A percentile compares a stretch with the other conserved stretches of the same genome.
These are phyloP conservation scores for Drosophila limbata DNA, from an alignment of 2,888 invertebrate genomes.

Conservation along the genomic window DNA sequence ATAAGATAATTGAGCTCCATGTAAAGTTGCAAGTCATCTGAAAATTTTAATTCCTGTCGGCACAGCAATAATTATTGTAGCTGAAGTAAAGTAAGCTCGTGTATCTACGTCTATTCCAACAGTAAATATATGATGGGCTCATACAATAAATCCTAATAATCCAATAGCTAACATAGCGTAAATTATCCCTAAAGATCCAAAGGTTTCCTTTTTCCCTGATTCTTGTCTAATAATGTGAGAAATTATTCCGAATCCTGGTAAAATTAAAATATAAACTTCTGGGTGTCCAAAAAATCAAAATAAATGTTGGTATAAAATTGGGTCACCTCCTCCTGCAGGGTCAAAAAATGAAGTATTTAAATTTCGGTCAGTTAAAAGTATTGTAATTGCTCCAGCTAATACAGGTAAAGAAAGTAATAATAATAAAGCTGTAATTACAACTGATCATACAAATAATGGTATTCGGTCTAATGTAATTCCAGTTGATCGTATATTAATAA, in stretches of 20 bases:
- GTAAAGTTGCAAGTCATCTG: slow-evolving; percentile 90
- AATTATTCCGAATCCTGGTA: slow-evolving; percentile 50
- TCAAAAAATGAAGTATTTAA: slow-evolving; percentile 93
- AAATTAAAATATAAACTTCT: slow-evolving; percentile 91
- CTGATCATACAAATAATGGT: slow-evolving; percentile 91
- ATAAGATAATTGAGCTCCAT: slow-evolving; percentile 88
- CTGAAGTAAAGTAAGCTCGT: slow-evolving; percentile 93
- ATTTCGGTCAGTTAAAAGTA: slow-evolving; percentile 92
- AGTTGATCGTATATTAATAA: slow-evolving; percentile 89
- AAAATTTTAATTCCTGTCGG: slow-evolving; percentile 95
- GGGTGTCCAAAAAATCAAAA: slow-evolving; percentile 96
- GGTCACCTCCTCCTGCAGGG: slow-evolving; percentile 92
- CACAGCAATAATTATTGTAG: slow-evolving; percentile 94
- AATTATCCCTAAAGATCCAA: slow-evolving; percentile 91
- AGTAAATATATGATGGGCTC: slow-evolving; percentile 94
- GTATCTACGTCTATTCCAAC: slow-evolving; percentile 94
- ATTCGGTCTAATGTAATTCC: slow-evolving; percentile 88
- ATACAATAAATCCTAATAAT: slow-evolving; percentile 92
- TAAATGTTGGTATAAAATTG: slow-evolving; percentile 92
- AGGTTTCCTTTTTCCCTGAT: slow-evolving; percentile 91
- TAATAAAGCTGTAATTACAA: slow-evolving; percentile 89
- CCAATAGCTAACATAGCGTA: slow-evolving; percentile 94
- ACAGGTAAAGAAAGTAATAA: slow-evolving; percentile 90
- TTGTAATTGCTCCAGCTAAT: slow-evolving; percentile 92
- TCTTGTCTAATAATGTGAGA: slow-evolving; percentile 86